Percentiles rank a stretch among this genome's conserved stretches.
phyloP scores from a whole-genome alignment of 2,888 invertebrate species.

The Elegia similella region DNA sequence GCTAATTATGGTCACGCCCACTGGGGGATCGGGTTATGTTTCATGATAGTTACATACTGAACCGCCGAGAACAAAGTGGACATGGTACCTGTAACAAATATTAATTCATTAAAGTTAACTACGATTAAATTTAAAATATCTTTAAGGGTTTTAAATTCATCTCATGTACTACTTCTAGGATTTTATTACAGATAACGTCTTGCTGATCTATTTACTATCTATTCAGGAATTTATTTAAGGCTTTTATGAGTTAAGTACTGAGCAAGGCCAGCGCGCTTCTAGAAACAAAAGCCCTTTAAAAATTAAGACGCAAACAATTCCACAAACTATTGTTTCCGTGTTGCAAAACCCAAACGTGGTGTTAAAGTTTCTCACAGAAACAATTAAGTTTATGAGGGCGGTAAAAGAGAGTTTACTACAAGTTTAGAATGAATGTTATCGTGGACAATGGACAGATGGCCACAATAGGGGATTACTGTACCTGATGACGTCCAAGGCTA shows the following conservation, averaged over 20 bases:
- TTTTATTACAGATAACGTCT: too few species aligned
- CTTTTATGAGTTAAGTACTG: too few species aligned
- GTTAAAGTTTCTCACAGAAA: neutral
- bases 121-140: too few species aligned
- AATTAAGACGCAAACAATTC: neutral
- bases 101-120: neutral
- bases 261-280: neutral
- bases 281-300: neutral
- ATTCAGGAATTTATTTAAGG: too few species aligned
- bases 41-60: neutral
- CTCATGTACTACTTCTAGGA: too few species aligned
- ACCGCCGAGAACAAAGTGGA: neutral
- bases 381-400: neutral
- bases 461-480: neutral
- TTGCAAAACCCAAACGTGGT: neutral
- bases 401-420: neutral
- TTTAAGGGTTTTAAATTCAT: too few species aligned
- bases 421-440: constrained; percentile 4
- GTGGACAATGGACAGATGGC: neutral
- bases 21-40: too few species aligned
- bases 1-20: too few species aligned
- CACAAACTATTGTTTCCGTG: neutral
- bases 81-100: neutral
- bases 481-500: neutral
- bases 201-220: too few species aligned